Percentiles rank a stretch among this genome's conserved stretches.
Conservation (phyloP, 2,888 invertebrate genomes). For the Ectobius pallidus region DNA sequence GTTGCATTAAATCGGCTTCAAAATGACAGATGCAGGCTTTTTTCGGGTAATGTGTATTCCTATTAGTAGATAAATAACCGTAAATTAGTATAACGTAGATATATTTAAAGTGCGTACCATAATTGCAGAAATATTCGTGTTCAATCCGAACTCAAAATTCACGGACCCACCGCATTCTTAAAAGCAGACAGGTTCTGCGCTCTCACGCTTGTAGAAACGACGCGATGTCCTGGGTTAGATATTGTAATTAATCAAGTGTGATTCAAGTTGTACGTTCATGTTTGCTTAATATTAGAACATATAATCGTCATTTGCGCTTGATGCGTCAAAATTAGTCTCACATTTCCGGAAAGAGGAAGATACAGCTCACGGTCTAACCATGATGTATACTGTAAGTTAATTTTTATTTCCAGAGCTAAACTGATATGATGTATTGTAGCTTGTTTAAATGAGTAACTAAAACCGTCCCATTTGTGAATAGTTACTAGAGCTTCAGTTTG, state of each 20-base stretch:
- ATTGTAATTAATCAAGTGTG: constrained; percentile 1
- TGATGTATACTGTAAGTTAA: constrained; percentile 41
- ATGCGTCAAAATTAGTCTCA: constrained; percentile 19
- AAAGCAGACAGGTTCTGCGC: constrained; percentile 22
- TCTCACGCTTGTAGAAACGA: constrained; percentile 4
- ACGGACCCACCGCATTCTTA: constrained; percentile 28
- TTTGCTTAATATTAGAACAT: constrained; percentile 1
- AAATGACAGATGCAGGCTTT: constrained; percentile 39
- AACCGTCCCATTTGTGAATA: background rate
- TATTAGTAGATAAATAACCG: constrained; percentile 31
- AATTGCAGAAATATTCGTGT: constrained; percentile 18
- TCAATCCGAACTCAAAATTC: constrained; percentile 14
- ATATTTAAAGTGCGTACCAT: constrained; percentile 28
- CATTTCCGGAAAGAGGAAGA: constrained; percentile 29
- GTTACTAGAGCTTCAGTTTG: constrained; percentile 10
- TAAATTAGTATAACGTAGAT: constrained; percentile 32
- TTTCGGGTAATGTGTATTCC: constrained; percentile 37
- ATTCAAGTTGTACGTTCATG: background rate
- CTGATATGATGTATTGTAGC: constrained; percentile 22
- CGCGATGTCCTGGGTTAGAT: constrained; percentile 8
- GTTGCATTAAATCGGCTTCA: constrained; percentile 24
- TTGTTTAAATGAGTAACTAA: constrained; percentile 18
- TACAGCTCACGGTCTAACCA: constrained; percentile 32
- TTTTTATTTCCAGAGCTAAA: constrained; percentile 32
- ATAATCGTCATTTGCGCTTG: background rate